Base-by-base conservation (phyloP, 2,888 invertebrate genomes). In the Rhagophthalmus giganteus region DNA sequence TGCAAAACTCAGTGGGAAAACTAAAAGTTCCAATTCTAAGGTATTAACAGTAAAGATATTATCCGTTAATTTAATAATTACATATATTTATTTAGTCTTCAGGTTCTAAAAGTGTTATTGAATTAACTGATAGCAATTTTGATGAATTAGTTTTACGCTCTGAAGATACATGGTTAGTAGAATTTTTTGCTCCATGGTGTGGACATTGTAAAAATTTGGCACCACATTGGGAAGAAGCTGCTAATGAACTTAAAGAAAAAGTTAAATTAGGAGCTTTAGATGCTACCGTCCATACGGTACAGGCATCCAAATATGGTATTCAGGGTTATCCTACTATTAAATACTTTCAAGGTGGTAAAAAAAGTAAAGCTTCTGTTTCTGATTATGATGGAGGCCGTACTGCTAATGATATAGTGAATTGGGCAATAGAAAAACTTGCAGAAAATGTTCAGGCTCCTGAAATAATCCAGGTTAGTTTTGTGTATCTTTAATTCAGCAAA, bases 291-390 rank as follows among this genome's bases (percentile, higher is more conserved):
- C 88, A 99, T 76, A 85, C 86, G 52, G 73, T 78, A 8, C 91
- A 88, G 75, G 91, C 95, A 0, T 79, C 82, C 58, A 84, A 89
- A 68, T 98, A 90, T 74, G 86, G 86, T 61, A 88, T 98, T 20
- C 86, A 88, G 61, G 97, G 98, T 0, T 98, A 94, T 78, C 98
- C 98, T 1, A 96, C 97, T 20, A 98, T 99, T 67, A 98, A 98
- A 77, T 84, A 83, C 75, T 97, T 97, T 78, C 76, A 83, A 0
- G 81, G 88, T 0, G 89, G 89, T 55, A 84, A 83, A 66, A 90
- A 92, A 73, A 77, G 79, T 46, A 68, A 77, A 0, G 83, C 82
- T 63, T 83, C 86, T 2, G 86, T 80, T 0, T 81, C 84, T 56
- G 95, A 98, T 53, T 99, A 94, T 75, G 88, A 92, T 65, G 98